A percentile compares a stretch with the other conserved stretches of the same genome.
These are phyloP conservation scores for Furcula furcula DNA, from an alignment of 2,888 invertebrate genomes.

Conservation along the genomic window DNA sequence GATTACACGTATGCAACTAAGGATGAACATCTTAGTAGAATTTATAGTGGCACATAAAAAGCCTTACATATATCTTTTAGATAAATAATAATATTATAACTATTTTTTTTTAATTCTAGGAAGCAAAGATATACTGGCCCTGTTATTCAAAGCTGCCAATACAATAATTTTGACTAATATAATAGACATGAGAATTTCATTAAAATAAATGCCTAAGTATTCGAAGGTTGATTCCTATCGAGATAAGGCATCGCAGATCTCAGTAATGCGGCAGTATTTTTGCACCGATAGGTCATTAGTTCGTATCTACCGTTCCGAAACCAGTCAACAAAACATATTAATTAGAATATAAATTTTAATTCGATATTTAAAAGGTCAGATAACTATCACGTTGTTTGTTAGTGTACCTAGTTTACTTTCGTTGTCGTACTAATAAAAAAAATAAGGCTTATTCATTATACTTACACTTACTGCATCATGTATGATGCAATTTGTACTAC, in stretches of 20 bases:
- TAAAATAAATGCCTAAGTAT: constrained; percentile 33
- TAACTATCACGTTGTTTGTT: not conserved
- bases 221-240: constrained; percentile 41
- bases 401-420: no score
- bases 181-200: constrained; percentile 29
- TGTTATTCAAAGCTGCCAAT: not conserved
- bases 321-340: constrained; percentile 7
- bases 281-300: constrained; percentile 31
- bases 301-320: constrained; percentile 27
- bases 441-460: no score
- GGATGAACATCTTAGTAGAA: no score
- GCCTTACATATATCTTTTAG: no score
- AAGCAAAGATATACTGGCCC: not conserved
- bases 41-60: no score
- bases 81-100: no score
- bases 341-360: constrained; percentile 9
- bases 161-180: constrained; percentile 11
- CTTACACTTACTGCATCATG: no score
- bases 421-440: no score
- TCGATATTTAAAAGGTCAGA: not conserved
- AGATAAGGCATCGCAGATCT: constrained; percentile 32
- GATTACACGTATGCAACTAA: no score
- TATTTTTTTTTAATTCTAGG: not conserved
- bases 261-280: constrained; percentile 44
- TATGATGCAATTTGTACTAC: no score